Percentiles rank a stretch among this genome's conserved stretches.
Evolutionary conservation across 92 coral and sea anemone species (phyloP).

Genomic region (Nematostella vectensis): DNA sequence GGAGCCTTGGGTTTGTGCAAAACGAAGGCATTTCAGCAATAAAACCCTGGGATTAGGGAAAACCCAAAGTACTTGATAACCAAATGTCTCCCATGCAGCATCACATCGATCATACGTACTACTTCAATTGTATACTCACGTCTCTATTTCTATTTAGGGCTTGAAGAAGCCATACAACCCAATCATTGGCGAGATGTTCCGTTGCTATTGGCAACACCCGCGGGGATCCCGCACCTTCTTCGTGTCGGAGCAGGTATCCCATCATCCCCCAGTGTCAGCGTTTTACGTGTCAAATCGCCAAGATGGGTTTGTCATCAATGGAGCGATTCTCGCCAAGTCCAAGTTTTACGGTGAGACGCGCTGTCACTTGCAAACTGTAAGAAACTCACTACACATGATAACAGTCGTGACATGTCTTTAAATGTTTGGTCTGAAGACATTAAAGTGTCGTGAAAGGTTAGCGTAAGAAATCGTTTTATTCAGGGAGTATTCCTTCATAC

Average conservation of each 20-base stretch:
- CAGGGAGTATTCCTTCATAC: too few species aligned
- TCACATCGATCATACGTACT: too few species aligned
- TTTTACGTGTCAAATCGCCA: constrained; percentile 84
- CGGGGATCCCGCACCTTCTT: constrained; percentile 76
- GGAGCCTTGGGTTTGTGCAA: too few species aligned
- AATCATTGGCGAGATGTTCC: constrained; percentile 89
- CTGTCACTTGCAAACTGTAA: not conserved
- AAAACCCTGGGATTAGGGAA: too few species aligned
- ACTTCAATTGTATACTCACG: too few species aligned
- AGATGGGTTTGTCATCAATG: constrained; percentile 91
- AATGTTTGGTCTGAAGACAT: too few species aligned
- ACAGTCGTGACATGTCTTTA: too few species aligned
- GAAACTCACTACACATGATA: not conserved
- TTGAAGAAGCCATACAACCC: constrained; percentile 98
- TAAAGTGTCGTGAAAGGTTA: too few species aligned
- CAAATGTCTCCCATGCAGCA: too few species aligned
- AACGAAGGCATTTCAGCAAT: too few species aligned
- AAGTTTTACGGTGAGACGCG: constrained; percentile 79
- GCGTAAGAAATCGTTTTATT: too few species aligned
- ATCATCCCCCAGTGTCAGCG: constrained; percentile 98
- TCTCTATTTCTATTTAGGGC: constrained; percentile 46
- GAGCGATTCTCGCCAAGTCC: constrained; percentile 94
- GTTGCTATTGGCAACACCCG: constrained; percentile 92
- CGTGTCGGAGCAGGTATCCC: constrained; percentile 92
- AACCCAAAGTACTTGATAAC: too few species aligned